A percentile compares a stretch with the other conserved stretches of the same genome.
phyloP scores from a whole-genome alignment of 92 coral and sea anemone genomes.

The Epizoanthus stellaris region DNA sequence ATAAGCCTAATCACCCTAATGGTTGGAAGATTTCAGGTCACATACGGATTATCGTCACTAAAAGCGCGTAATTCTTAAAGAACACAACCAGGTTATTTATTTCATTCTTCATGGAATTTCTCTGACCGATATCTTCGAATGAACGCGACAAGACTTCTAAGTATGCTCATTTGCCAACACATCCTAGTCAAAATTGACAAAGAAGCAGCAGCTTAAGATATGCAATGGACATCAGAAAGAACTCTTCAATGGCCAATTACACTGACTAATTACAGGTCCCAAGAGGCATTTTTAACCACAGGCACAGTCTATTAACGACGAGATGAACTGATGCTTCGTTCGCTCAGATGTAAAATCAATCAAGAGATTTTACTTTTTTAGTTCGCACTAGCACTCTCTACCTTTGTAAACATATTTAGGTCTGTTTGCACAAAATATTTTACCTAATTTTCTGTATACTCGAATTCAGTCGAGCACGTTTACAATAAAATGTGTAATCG shows the following conservation, averaged over 20 bases:
- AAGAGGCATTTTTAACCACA: slow-evolving; percentile 50
- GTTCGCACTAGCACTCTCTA: slow-evolving; percentile 3
- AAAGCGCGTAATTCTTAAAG: neutral
- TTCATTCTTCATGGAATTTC: neutral
- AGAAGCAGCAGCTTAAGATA: slow-evolving; percentile 39
- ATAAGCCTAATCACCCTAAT: slow-evolving; percentile 84
- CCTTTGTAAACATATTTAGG: slow-evolving; percentile 35
- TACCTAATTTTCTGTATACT: slow-evolving; percentile 38
- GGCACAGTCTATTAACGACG: slow-evolving; percentile 47
- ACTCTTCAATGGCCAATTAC: slow-evolving; percentile 71
- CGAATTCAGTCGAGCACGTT: neutral
- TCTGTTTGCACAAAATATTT: slow-evolving; percentile 41
- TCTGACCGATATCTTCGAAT: slow-evolving; percentile 3
- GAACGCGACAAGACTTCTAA: slow-evolving; percentile 13
- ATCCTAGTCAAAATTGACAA: slow-evolving; percentile 10
- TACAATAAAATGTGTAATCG: slow-evolving; percentile 36
- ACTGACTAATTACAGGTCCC: slow-evolving; percentile 74
- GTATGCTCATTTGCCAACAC: neutral
- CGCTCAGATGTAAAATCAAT: neutral
- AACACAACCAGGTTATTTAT: slow-evolving; percentile 27
- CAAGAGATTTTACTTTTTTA: slow-evolving; percentile 29
- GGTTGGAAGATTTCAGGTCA: slow-evolving; percentile 47
- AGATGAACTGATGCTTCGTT: slow-evolving; percentile 24
- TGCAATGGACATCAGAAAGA: slow-evolving; percentile 42
- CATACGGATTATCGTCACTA: slow-evolving; percentile 3